Base-by-base conservation (phyloP, 2,797 vertebrate genomes). In the Myripristis murdjan region DNA sequence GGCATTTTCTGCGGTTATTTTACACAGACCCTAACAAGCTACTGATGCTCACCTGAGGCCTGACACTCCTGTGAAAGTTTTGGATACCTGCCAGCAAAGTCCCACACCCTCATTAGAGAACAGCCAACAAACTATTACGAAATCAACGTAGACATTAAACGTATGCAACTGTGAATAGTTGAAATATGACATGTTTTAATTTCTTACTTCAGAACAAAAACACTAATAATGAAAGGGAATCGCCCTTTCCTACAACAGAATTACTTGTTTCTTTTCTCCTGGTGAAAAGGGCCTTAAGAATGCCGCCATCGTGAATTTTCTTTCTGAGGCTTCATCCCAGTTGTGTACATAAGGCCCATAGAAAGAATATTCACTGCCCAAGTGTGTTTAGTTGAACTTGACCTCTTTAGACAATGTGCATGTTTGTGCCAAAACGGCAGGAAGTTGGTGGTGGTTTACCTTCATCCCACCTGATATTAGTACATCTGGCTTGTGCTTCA, bases 361-460 rank as follows among this genome's bases (percentile, higher is more conserved):
- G 79, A 48, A 60, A 69, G 64, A 83, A 65, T 77, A 70, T 64
- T 56, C 56, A 71, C 75, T 87, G 84, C 88, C 90, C 87, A 87
- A 61, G 65, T 64, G 70, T 85, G 69, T 87, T 85, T 68, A 35
- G 43, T 72, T 78, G 78, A 81, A 80, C 64, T 90, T 83, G 79
- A 84, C 82, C 79, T 87, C 71, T 87, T 73, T 82, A 86, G 88
- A 87, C 59, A 70, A 88, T 67, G 77, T 93, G 93, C 93, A 93
- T 95, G 93, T 90, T 89, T 86, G 88, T 93, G 86, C 88, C 90
- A 92, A 92, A 91, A 75, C 59, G 74, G 82, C 82, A 80, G 76
- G 59, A 75, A 60, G 79, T 91, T 82, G n/a, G n/a, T 71, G 67
- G 43, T 89, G 68, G 81, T 83, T 70, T 75, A 65, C 70, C 72